phyloP scores from a whole-genome alignment of 2,888 invertebrate genomes.

The Hirtodrosophila duncani region DNA sequence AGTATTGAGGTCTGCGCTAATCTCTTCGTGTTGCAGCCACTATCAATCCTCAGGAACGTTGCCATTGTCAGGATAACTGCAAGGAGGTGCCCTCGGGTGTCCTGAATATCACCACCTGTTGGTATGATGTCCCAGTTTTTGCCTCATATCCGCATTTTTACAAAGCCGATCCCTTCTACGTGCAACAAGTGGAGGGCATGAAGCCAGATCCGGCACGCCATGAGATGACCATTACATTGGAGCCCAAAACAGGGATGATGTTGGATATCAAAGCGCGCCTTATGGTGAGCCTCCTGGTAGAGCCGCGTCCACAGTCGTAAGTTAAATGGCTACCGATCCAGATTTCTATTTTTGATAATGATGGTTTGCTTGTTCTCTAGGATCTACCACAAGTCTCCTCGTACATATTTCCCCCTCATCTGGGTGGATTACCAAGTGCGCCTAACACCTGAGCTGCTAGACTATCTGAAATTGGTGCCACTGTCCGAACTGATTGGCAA shows the following conservation, averaged over 20 bases:
- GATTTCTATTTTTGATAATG: not conserved
- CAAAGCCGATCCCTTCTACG: conserved; percentile 85
- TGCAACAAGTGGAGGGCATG: conserved; percentile 83
- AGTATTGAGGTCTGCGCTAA: not conserved
- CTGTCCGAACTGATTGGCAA: conserved; percentile 35
- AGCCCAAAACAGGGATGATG: conserved; percentile 87
- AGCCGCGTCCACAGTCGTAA: conserved; percentile 83
- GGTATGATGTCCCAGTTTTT: conserved; percentile 88
- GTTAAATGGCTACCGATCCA: too few species aligned
- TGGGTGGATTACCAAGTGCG: conserved; percentile 66
- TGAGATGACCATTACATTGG: conserved; percentile 85
- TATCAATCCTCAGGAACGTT: conserved; percentile 81
- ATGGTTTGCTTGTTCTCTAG: too few species aligned
- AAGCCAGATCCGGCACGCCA: conserved; percentile 84
- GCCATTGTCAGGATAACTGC: conserved; percentile 84
- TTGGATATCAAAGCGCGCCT: conserved; percentile 86
- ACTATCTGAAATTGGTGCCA: conserved; percentile 49
- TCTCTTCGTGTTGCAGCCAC: conserved; percentile 78
- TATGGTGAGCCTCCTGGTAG: conserved; percentile 86
- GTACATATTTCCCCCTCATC: conserved; percentile 59
- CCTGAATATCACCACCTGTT: conserved; percentile 86
- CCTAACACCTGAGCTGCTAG: conserved; percentile 51
- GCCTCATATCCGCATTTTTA: conserved; percentile 91
- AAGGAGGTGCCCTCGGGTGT: conserved; percentile 84
- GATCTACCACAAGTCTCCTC: conserved; percentile 49